These are phyloP conservation scores for Endotricha flammealis DNA, from an alignment of 2,888 invertebrate genomes.

Conservation along the genomic window DNA sequence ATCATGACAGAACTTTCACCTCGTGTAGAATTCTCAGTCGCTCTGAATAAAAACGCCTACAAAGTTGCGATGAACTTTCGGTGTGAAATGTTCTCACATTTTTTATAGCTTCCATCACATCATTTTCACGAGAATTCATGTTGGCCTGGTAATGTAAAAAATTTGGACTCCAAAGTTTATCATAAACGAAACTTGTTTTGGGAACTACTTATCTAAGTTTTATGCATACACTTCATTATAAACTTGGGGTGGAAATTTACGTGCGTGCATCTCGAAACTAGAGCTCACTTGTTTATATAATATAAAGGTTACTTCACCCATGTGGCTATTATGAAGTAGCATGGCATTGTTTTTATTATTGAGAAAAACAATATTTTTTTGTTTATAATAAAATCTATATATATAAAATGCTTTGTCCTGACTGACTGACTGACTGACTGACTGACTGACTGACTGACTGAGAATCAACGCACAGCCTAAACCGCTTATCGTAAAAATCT, in stretches of 20 bases:
- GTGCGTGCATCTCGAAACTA: constrained; percentile 7
- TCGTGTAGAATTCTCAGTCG: background rate
- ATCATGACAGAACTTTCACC: background rate
- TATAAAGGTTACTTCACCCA: constrained; percentile 6
- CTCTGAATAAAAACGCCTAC: background rate
- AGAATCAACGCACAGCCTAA: too few relatives aligned
- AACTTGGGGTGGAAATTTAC: constrained; percentile 9
- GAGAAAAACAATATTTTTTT: too few relatives aligned
- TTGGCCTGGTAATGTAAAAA: constrained; percentile 12
- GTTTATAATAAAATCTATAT: too few relatives aligned
- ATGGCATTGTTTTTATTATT: too few relatives aligned
- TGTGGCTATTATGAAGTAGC: too few relatives aligned
- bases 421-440: too few relatives aligned
- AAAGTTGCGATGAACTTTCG: background rate
- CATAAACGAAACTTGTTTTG: constrained; percentile 8
- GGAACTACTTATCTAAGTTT: constrained; percentile 9
- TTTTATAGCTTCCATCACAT: constrained; percentile 8
- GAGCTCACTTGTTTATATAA: constrained; percentile 6
- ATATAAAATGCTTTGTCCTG: too few relatives aligned
- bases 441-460: too few relatives aligned
- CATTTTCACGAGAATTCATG: constrained; percentile 1
- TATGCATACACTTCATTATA: constrained; percentile 12
- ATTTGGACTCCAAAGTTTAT: constrained; percentile 11
- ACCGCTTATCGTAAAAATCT: too few relatives aligned
- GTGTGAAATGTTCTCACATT: constrained; percentile 7